Percentiles rank a stretch among this genome's conserved stretches.
These are phyloP conservation scores for Chymomyza amoena DNA, from an alignment of 2,888 invertebrate genomes.

Conservation along the genomic window DNA sequence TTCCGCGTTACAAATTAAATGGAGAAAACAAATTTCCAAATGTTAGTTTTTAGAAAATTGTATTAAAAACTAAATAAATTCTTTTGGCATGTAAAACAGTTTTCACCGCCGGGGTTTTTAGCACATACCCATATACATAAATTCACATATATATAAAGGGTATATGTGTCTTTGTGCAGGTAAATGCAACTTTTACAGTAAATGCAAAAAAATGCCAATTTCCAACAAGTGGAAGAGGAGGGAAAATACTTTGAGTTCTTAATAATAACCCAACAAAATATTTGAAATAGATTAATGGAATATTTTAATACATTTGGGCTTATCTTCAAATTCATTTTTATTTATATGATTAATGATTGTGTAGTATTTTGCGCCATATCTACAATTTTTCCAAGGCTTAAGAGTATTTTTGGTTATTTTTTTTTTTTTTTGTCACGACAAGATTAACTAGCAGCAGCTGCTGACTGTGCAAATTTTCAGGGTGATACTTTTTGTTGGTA, in stretches of 20 bases:
- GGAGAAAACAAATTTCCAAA: not conserved
- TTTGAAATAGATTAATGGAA: conserved; percentile 18
- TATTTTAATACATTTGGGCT: not conserved
- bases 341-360: not conserved
- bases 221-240: not conserved
- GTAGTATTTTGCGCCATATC: not conserved
- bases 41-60: conserved; percentile 10
- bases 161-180: not conserved
- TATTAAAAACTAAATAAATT: conserved; percentile 15
- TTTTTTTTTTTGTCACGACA: not conserved
- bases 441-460: not conserved
- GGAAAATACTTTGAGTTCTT: conserved; percentile 36
- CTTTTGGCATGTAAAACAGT: not conserved
- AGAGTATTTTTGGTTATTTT: not conserved
- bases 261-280: conserved; percentile 57
- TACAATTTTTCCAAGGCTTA: not conserved
- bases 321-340: not conserved
- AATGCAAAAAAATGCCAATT: not conserved
- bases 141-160: not conserved
- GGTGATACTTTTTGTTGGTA: not conserved
- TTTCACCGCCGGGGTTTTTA: not conserved
- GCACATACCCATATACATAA: not conserved
- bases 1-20: conserved; percentile 3
- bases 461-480: not conserved
- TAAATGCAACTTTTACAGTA: not conserved